A percentile compares a stretch with the other conserved stretches of the same genome.
Evolutionary conservation across 2,888 invertebrate species (phyloP).

Genomic region (Leistus spinibarbis): DNA sequence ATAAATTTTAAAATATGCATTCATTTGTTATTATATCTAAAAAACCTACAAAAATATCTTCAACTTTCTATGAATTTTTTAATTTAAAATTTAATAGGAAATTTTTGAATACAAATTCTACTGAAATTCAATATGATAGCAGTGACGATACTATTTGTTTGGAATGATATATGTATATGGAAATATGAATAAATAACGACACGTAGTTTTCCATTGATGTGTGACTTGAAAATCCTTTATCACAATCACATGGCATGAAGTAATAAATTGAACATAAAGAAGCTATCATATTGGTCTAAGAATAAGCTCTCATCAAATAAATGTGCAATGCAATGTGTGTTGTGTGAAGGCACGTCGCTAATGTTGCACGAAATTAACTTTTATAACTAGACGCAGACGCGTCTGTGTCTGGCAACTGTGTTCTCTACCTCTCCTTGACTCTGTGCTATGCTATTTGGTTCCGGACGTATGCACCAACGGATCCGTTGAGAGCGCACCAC

Average conservation of each 20-base stretch:
- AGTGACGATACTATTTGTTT: no score
- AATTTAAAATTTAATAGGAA: no score
- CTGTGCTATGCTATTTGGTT: background rate
- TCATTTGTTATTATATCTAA: no score
- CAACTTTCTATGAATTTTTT: no score
- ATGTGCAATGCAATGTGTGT: slow-evolving; percentile 19
- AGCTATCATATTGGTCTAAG: background rate
- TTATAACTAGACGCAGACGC: slow-evolving; percentile 31
- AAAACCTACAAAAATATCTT: no score
- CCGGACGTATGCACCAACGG: background rate
- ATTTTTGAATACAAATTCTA: no score
- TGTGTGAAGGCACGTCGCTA: slow-evolving; percentile 22
- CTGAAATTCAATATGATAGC: no score
- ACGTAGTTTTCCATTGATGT: no score
- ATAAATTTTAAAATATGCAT: no score
- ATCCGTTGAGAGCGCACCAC: background rate
- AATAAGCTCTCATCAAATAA: slow-evolving; percentile 10
- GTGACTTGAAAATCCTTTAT: no score
- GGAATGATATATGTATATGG: no score
- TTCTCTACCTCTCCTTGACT: background rate
- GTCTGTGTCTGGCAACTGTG: background rate
- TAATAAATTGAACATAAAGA: background rate
- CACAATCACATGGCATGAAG: background rate
- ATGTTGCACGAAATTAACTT: slow-evolving; percentile 37
- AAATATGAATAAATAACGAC: no score